A percentile compares a stretch with the other conserved stretches of the same genome.
Evolutionary conservation across 1,140 invertebrate species (phyloP).

Genomic region (Lordiphosa mommai): DNA sequence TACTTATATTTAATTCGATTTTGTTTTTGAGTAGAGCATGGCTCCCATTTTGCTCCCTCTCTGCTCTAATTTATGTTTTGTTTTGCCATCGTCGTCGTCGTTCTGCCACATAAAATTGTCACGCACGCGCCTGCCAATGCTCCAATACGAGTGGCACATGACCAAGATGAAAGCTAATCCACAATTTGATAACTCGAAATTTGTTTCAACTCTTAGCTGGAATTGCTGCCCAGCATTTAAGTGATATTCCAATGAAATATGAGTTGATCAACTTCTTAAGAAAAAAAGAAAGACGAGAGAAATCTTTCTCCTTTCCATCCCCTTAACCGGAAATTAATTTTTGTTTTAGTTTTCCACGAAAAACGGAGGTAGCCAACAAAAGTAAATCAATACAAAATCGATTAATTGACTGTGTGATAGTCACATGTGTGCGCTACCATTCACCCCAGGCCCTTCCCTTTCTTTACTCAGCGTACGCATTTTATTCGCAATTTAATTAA

Average conservation of each 20-base stretch:
- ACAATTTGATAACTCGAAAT: slow-evolving; percentile 26
- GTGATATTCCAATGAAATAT: slow-evolving; percentile 7
- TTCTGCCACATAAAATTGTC: slow-evolving; percentile 35
- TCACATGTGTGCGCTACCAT: slow-evolving; percentile 10
- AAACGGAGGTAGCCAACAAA: too few species aligned
- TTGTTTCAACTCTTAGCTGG: slow-evolving; percentile 17
- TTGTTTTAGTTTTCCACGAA: slow-evolving; percentile 8
- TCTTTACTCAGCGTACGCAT: slow-evolving; percentile 28
- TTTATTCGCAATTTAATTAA: slow-evolving; percentile 76
- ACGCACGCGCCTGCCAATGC: slow-evolving; percentile 45
- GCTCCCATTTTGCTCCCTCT: slow-evolving; percentile 10
- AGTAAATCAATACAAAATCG: slow-evolving; percentile 59
- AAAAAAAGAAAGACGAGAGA: too few species aligned
- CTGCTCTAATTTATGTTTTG: slow-evolving; percentile 60
- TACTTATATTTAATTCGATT: slow-evolving; percentile 72
- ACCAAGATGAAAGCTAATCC: not conserved
- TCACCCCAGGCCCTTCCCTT: not conserved
- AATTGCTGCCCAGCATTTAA: slow-evolving; percentile 5
- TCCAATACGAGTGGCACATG: slow-evolving; percentile 9
- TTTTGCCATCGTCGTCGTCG: slow-evolving; percentile 49
- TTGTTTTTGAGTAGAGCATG: slow-evolving; percentile 12
- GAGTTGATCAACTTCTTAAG: not conserved
- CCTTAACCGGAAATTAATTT: slow-evolving; percentile 53
- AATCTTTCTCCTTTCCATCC: too few species aligned
- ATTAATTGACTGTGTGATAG: slow-evolving; percentile 59